phyloP scores from a whole-genome alignment of 1,140 invertebrate genomes.

The Drosophila bocki region DNA sequence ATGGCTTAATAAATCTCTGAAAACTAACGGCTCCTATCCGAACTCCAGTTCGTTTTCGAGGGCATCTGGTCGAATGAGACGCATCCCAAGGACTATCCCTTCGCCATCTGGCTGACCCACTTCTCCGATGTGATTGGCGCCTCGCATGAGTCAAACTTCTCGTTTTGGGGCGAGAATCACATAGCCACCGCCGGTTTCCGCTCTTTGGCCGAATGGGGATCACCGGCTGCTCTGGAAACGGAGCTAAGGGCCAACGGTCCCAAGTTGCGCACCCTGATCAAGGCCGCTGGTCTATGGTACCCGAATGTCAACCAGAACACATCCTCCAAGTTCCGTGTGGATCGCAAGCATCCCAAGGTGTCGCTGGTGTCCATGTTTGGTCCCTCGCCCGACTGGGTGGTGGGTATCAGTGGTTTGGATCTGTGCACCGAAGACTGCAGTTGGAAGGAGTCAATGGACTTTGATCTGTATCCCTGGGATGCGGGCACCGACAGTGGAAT shows the following conservation, averaged over 20 bases:
- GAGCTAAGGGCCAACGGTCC: conserved; percentile 94
- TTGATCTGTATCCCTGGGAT: conserved; percentile 97
- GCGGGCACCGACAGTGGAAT: conserved; percentile 97
- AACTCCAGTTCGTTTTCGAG: conserved; percentile 93
- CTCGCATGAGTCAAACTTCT: conserved; percentile 95
- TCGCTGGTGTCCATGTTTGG: conserved; percentile 98
- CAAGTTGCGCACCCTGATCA: conserved; percentile 96
- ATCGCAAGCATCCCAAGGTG: conserved; percentile 94
- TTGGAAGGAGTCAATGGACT: conserved; percentile 91
- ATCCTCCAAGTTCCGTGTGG: conserved; percentile 93
- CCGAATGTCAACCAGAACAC: conserved; percentile 96
- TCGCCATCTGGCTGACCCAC: conserved; percentile 95
- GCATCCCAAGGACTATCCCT: conserved; percentile 98
- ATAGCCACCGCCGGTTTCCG: conserved; percentile 96
- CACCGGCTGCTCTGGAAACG: conserved; percentile 94
- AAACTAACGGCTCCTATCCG: not conserved
- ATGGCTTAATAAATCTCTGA: not conserved
- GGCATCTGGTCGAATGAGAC: conserved; percentile 98
- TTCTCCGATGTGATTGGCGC: conserved; percentile 99
- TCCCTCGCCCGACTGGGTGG: conserved; percentile 98
- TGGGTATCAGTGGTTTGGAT: conserved; percentile 94
- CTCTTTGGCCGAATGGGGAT: conserved; percentile 89
- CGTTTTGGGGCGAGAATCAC: conserved; percentile 97
- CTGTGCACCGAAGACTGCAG: conserved; percentile 95
- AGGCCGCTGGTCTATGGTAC: conserved; percentile 97